These are phyloP conservation scores for Paramuricea clavata DNA, from an alignment of 92 coral and sea anemone species.

Conservation along the genomic window DNA sequence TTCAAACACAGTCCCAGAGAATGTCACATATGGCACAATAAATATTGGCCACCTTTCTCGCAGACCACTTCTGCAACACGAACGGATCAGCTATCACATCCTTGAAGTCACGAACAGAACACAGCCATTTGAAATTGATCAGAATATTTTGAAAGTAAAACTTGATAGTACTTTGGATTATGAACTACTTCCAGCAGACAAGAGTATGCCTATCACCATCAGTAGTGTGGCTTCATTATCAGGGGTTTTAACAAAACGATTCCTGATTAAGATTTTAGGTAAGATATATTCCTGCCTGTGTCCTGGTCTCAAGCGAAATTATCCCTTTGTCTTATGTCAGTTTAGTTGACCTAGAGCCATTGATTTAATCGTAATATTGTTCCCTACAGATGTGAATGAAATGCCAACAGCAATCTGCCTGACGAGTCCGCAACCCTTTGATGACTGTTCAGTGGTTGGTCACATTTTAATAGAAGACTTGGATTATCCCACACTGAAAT, in stretches of 20 bases:
- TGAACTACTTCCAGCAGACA: background rate
- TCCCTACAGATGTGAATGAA: constrained; percentile 84
- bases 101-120: background rate
- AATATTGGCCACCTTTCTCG: constrained; percentile 74
- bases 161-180: constrained; percentile 3
- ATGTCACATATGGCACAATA: constrained; percentile 70
- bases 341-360: too few species aligned
- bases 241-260: constrained; percentile 17
- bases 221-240: background rate
- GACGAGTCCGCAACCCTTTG: background rate
- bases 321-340: too few species aligned
- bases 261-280: constrained; percentile 30
- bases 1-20: constrained; percentile 67
- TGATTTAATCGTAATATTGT: too few species aligned
- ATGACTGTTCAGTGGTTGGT: constrained; percentile 41
- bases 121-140: constrained; percentile 18
- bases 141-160: background rate
- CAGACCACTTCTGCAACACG: background rate
- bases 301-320: too few species aligned
- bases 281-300: background rate
- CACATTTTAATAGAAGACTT: constrained; percentile 28
- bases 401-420: constrained; percentile 75
- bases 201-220: constrained; percentile 5
- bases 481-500: constrained; percentile 33
- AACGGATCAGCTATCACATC: background rate